Base-by-base conservation (phyloP, 2,113 vertebrate species). In the Grammomys dolichurus region DNA sequence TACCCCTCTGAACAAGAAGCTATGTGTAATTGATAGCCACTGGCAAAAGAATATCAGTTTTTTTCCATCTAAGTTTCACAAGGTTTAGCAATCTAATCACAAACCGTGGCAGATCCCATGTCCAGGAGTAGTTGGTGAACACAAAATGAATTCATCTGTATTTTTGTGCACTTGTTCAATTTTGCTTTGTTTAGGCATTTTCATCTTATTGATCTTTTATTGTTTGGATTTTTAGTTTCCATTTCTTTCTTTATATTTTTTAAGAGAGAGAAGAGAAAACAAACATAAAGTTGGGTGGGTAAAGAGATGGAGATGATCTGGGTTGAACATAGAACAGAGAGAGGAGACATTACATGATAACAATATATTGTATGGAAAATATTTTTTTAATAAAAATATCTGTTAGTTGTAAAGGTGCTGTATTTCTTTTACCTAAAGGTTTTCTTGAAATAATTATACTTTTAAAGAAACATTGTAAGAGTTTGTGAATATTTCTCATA, bases 401-500 rank as follows among this genome's bases (percentile, higher is more conserved):
- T 76, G 28, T 54, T 16, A 63, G n/a, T 91, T 90, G 3, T 93
- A 77, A 96, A 69, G 33, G 24, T 86, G 20, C 4, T 82, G 12
- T 46, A 22, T 48, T 4, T 82, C 12, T 54, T 17, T 48, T 93
- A 65, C 63, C 16, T 69, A 36, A 69, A 69, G 31, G 13, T 48
- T 54, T 56, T 72, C 40, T 72, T 92, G 33, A 86, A 87, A 73
- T 91, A 54, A 87, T 89, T 92, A 67, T 77, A 90, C 26, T 85
- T 46, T 92, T 96, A 90, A 89, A 70, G 36, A 89, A 94, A 85
- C 48, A 63, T 48, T 40, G 43, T 33, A 94, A 43, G 58, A 67
- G 7, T 51, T 36, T 36, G 75, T 16, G 43, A 88, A 78, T 24
- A 89, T 69, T 89, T 89, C n/a, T 20, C 4, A 58, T 91, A 65